These are phyloP conservation scores for Steinernema carpocapsae DNA, from an alignment of 2,888 invertebrate species.

Conservation along the genomic window DNA sequence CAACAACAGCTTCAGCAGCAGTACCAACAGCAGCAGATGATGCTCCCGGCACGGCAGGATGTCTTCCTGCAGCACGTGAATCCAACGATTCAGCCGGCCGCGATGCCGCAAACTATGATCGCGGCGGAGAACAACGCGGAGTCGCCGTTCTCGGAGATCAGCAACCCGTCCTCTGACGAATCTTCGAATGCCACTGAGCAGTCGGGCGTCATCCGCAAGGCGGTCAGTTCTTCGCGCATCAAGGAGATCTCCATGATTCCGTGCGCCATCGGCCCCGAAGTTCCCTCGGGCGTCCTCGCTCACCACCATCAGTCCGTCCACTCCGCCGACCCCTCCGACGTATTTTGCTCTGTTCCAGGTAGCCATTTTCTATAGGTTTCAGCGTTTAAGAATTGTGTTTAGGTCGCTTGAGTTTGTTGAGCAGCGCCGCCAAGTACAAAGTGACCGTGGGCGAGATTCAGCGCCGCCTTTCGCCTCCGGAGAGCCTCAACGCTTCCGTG, in stretches of 20 bases:
- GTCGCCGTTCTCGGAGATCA: conserved; percentile 21
- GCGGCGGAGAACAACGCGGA: neutral
- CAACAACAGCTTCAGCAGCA: conserved; percentile 19
- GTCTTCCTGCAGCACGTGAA: conserved; percentile 34
- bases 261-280: conserved; percentile 11
- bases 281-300: conserved; percentile 4
- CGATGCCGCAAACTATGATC: conserved; percentile 4
- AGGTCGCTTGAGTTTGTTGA: conserved; percentile 48
- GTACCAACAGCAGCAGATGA: conserved; percentile 23
- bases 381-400: neutral
- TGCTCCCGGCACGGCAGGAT: conserved; percentile 13
- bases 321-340: conserved; percentile 47
- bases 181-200: conserved; percentile 17
- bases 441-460: conserved; percentile 58
- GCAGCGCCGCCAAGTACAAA: conserved; percentile 55
- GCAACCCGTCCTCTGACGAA: conserved; percentile 11
- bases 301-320: conserved; percentile 4
- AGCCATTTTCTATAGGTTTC: neutral
- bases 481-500: conserved; percentile 55
- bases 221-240: neutral
- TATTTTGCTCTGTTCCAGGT: conserved; percentile 58
- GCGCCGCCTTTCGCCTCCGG: conserved; percentile 52
- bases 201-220: conserved; percentile 31
- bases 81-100: neutral
- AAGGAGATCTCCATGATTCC: conserved; percentile 21